Conservation (phyloP, 2,113 vertebrate species). For the Nesogale talazaci region DNA sequence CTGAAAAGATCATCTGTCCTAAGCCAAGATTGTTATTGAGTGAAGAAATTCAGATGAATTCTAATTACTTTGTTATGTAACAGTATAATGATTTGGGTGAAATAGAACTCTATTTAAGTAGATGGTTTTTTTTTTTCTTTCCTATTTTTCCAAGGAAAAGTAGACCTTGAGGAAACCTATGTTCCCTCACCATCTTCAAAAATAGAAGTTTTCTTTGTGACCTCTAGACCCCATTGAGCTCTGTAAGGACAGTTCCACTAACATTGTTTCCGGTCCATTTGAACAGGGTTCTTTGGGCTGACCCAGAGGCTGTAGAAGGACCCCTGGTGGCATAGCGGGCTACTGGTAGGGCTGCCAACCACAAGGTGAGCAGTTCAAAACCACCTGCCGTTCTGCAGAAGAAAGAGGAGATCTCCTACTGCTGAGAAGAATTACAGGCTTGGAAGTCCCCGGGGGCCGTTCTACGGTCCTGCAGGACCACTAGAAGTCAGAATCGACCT, state of each 20-base stretch:
- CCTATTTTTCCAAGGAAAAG: not conserved
- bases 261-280: not conserved
- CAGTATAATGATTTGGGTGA: conserved; percentile 19
- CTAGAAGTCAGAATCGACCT: too few species aligned
- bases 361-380: too few species aligned
- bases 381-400: too few species aligned
- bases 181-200: not conserved
- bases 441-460: too few species aligned
- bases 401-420: too few species aligned
- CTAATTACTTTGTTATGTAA: not conserved
- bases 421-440: too few species aligned
- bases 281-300: not conserved
- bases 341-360: too few species aligned
- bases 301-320: not conserved
- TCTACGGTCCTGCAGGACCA: too few species aligned
- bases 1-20: too few species aligned
- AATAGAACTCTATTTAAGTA: conserved; percentile 12
- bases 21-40: too few species aligned
- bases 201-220: not conserved
- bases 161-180: not conserved
- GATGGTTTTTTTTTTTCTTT: conserved; percentile 11
- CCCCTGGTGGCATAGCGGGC: too few species aligned
- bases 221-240: not conserved
- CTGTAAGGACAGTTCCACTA: not conserved
- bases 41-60: not conserved